Evolutionary conservation across 2,113 vertebrate genomes (phyloP), one percentile per base, ranked within the genome.

Genomic region (Lanius collurio): DNA sequence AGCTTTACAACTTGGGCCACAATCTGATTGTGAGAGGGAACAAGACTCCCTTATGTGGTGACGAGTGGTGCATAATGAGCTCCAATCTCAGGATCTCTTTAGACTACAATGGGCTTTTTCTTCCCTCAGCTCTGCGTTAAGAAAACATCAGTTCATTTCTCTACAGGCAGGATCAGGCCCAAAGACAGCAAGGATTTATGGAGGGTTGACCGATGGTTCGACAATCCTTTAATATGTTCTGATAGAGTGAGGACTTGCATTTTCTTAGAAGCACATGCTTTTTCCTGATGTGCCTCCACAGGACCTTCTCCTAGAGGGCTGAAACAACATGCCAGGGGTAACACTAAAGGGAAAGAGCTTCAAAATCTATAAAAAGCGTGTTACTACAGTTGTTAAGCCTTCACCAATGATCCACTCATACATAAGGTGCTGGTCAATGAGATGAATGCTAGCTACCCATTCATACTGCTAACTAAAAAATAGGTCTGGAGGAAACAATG

Each of bases 21-120:
- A 89, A 94, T 84, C 92, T 93, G 79, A 95, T 97, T 96, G 90
- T 97, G 87, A 90, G 83, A 68, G 71, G 73, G 79, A 97, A 96
- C 94, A 94, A 89, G 85, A 62, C 87, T 94, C 84, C 87, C 65
- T 96, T 94, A 91, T 95, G 84, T 9, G 1, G 67, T 74, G 97
- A 93, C 15, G 1, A 95, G 92, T 62, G 71, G 90, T 2, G 30
- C 47, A 55, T 87, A 94, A 96, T 87, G 83, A 95, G 57, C 85
- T 86, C 64, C 79, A 41, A 93, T 47, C 75, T 90, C 75, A 37
- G 52, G 11, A 78, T 75, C 82, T 83, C 83, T 90, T 68, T 44
- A 60, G 47, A 77, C 24, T 42, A 97, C 65, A 96, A 94, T 89
- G 56, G 64, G 64, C 82, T 93, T 96, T 95, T 96, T 96, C 85